phyloP scores from a whole-genome alignment of 2,113 vertebrate genomes.

The Lota lota region DNA sequence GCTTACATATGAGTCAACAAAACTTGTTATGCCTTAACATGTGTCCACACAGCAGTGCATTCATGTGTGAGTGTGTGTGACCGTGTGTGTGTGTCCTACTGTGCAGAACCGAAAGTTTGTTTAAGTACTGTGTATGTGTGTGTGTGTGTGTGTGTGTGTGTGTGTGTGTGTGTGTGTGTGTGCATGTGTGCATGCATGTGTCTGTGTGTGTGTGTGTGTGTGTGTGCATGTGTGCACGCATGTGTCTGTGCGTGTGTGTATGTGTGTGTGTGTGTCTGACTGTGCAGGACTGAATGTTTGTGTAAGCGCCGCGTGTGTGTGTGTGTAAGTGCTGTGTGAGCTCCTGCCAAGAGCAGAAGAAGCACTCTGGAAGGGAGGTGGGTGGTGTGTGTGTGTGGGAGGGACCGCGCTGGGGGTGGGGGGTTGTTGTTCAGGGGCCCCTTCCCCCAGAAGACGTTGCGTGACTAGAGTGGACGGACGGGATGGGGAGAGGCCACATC shows the following conservation, averaged over 20 bases:
- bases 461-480: constrained; percentile 58
- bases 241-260: constrained; percentile 12
- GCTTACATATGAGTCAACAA: no score
- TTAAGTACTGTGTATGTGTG: not conserved
- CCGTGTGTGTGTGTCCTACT: not conserved
- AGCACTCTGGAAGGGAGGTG: not conserved
- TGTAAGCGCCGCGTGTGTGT: constrained; percentile 4
- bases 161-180: constrained; percentile 3
- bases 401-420: not conserved
- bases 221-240: constrained; percentile 13
- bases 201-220: not conserved
- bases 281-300: not conserved
- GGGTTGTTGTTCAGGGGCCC: constrained; percentile 14
- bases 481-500: constrained; percentile 60
- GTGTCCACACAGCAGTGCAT: not conserved
- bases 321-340: constrained; percentile 16
- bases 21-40: not conserved
- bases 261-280: constrained; percentile 2
- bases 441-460: constrained; percentile 44
- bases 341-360: constrained; percentile 3
- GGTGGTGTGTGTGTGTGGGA: not conserved
- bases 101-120: no score
- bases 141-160: not conserved
- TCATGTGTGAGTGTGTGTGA: not conserved
- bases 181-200: no score